Conservation (phyloP, 2,888 invertebrate genomes). For the Tridacna gigas region DNA sequence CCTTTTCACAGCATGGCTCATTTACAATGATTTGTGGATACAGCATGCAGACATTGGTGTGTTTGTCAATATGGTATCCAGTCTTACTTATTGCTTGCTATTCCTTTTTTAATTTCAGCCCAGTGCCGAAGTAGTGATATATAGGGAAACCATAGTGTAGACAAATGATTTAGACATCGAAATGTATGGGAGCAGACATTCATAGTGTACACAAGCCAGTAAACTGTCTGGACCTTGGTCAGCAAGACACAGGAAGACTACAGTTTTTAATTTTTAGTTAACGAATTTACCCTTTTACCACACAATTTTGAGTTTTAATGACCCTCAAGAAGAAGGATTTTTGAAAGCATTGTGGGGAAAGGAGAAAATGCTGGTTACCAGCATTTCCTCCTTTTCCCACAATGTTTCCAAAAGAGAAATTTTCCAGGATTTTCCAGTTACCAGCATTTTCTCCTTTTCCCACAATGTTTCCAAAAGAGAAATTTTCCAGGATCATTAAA, state of each 20-base stretch:
- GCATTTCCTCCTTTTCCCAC: too few species aligned
- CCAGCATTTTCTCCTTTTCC: neutral
- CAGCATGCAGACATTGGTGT: too few species aligned
- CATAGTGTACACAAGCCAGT: neutral
- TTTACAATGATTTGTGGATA: too few species aligned
- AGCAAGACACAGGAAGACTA: too few species aligned
- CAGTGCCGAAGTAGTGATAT: conserved; percentile 21
- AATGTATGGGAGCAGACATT: neutral
- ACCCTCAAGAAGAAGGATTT: too few species aligned
- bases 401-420: neutral
- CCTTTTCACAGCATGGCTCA: too few species aligned
- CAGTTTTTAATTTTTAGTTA: too few species aligned
- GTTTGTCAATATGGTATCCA: too few species aligned
- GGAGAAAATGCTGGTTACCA: neutral
- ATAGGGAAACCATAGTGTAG: conserved; percentile 24
- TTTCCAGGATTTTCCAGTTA: too few species aligned
- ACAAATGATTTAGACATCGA: neutral
- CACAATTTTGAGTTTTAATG: too few species aligned
- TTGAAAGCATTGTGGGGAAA: neutral
- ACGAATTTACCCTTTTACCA: too few species aligned
- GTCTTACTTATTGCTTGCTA: too few species aligned
- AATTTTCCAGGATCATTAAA: neutral
- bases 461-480: neutral
- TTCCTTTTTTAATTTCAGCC: conserved; percentile 11
- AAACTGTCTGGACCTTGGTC: neutral